A percentile compares a stretch with the other conserved stretches of the same genome.
phyloP scores from a whole-genome alignment of 1,140 invertebrate species.

The Meloidogyne chitwoodi region DNA sequence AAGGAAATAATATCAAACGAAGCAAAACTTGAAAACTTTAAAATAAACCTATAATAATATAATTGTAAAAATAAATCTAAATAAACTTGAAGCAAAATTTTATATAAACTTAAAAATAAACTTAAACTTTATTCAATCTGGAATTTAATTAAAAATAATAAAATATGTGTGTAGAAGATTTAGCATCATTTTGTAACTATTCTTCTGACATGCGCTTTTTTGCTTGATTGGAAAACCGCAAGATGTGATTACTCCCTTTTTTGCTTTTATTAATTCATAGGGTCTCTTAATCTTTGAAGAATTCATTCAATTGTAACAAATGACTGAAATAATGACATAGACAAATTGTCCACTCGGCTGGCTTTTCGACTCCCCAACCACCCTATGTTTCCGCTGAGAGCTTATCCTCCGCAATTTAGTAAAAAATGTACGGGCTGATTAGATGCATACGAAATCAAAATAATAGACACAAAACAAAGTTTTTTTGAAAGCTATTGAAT shows the following conservation, averaged over 20 bases:
- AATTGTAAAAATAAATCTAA: no score
- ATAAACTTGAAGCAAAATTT: not conserved
- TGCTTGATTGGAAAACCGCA: not conserved
- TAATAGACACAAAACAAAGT: not conserved
- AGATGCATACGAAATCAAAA: not conserved
- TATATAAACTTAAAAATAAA: not conserved
- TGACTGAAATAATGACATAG: not conserved
- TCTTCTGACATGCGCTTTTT: not conserved
- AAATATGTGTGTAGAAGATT: not conserved
- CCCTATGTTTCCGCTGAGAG: not conserved
- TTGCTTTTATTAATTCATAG: not conserved
- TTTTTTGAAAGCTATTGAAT: not conserved
- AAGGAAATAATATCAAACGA: no score
- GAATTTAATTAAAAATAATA: not conserved
- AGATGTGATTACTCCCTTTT: not conserved
- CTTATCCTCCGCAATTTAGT: not conserved
- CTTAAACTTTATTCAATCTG: not conserved
- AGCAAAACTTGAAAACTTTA: no score
- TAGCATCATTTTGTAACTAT: not conserved
- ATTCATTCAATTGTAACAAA: not conserved
- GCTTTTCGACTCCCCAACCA: not conserved
- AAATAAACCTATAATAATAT: no score
- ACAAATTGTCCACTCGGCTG: not conserved
- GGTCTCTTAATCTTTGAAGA: not conserved
- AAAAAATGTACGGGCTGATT: not conserved